Conservation (phyloP, 1,140 invertebrate species). For the Dinoponera quadriceps region DNA sequence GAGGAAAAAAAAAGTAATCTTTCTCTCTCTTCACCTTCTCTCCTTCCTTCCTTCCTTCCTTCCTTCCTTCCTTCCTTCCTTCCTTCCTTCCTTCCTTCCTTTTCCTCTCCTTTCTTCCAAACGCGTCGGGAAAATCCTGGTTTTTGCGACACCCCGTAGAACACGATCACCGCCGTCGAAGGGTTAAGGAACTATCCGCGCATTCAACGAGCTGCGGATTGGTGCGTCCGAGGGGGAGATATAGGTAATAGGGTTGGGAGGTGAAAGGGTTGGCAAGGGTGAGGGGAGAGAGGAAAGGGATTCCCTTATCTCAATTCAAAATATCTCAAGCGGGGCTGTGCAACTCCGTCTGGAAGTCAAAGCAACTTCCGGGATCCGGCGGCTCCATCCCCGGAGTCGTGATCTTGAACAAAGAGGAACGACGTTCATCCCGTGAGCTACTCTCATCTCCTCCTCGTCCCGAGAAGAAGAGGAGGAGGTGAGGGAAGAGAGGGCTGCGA, state of each 20-base stretch:
- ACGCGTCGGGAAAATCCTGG: background rate
- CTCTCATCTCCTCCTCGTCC: conserved; percentile 8
- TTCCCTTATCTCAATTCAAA: conserved; percentile 53
- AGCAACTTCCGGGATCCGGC: conserved; percentile 48
- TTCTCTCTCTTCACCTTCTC: too few relatives aligned
- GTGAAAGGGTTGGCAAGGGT: background rate
- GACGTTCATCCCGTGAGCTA: background rate
- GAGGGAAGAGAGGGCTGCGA: background rate
- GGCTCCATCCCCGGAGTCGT: conserved; percentile 6
- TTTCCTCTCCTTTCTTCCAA: too few relatives aligned
- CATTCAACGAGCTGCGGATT: conserved; percentile 43
- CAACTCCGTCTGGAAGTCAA: conserved; percentile 40
- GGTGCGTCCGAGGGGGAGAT: conserved; percentile 9
- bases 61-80: too few relatives aligned
- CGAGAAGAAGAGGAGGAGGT: too few relatives aligned
- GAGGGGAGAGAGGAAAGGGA: background rate
- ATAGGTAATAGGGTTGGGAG: background rate
- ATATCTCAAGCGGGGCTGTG: conserved; percentile 36
- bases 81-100: too few relatives aligned
- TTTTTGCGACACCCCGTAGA: conserved; percentile 13
- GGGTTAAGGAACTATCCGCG: conserved; percentile 35
- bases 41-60: too few relatives aligned
- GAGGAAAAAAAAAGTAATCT: too few relatives aligned
- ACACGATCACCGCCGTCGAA: conserved; percentile 13
- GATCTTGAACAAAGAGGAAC: conserved; percentile 27